Conservation (phyloP, 2,888 invertebrate species). For the Thymelicus lineola region DNA sequence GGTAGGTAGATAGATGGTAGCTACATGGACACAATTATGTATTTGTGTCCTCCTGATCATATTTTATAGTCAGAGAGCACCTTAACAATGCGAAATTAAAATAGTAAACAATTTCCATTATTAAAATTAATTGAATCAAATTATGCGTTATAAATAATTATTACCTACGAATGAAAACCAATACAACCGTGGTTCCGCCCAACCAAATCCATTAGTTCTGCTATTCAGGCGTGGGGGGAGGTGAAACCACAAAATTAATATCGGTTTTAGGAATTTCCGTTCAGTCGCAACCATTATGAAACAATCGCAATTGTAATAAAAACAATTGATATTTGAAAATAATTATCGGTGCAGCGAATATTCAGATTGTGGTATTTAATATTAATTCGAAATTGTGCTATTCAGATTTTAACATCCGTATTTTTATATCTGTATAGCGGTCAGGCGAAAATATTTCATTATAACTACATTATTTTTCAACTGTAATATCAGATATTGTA, state of each 20-base stretch:
- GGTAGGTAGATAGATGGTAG: too few relatives aligned
- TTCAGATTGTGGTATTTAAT: neutral
- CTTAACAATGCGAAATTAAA: too few relatives aligned
- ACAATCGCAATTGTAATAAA: constrained; percentile 14
- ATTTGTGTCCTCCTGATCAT: too few relatives aligned
- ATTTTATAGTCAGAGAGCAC: too few relatives aligned
- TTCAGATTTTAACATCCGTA: neutral
- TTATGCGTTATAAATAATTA: too few relatives aligned
- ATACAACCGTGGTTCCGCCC: neutral
- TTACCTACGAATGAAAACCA: neutral
- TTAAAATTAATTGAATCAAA: too few relatives aligned
- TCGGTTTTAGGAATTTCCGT: constrained; percentile 14
- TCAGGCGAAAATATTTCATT: too few relatives aligned
- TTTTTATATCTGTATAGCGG: too few relatives aligned
- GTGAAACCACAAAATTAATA: constrained; percentile 26
- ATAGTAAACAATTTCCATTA: too few relatives aligned
- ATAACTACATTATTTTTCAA: too few relatives aligned
- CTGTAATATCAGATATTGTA: too few relatives aligned
- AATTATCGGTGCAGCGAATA: neutral
- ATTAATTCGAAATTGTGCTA: neutral
- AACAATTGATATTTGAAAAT: constrained; percentile 7
- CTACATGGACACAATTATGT: too few relatives aligned
- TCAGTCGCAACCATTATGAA: constrained; percentile 5
- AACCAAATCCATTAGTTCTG: constrained; percentile 9
- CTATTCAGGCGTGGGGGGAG: neutral